phyloP scores from a whole-genome alignment of 2,888 invertebrate genomes.

The Hirtodrosophila confusa region DNA sequence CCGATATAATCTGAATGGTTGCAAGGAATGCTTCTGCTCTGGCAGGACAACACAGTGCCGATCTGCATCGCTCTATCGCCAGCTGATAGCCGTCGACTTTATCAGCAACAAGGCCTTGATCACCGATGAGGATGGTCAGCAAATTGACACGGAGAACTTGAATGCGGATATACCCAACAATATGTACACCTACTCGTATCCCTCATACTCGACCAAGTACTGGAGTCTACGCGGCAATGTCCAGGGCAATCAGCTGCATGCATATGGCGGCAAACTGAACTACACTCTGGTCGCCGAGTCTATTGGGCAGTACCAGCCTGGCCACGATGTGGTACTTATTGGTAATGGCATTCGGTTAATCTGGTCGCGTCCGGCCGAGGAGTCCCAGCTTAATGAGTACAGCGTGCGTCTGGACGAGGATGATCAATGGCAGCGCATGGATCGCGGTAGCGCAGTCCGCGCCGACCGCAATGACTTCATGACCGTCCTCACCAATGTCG shows the following conservation, averaged over 20 bases:
- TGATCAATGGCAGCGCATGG: constrained; percentile 88
- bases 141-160: constrained; percentile 79
- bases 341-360: constrained; percentile 91
- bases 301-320: constrained; percentile 86
- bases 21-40: constrained; percentile 94
- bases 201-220: constrained; percentile 86
- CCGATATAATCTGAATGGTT: constrained; percentile 89
- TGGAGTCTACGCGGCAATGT: constrained; percentile 91
- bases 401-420: constrained; percentile 88
- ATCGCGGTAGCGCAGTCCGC: constrained; percentile 85
- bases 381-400: constrained; percentile 66
- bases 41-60: constrained; percentile 90
- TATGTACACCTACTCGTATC: constrained; percentile 87
- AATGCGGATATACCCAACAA: constrained; percentile 86
- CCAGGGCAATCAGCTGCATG: constrained; percentile 91
- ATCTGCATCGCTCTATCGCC: constrained; percentile 85
- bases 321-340: constrained; percentile 92
- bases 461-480: constrained; percentile 93
- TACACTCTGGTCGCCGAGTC: constrained; percentile 90
- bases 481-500: constrained; percentile 92
- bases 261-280: constrained; percentile 93
- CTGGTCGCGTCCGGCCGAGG: constrained; percentile 85
- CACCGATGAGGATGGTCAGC: constrained; percentile 85
- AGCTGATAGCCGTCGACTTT: constrained; percentile 88
- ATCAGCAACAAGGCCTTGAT: constrained; percentile 87